A percentile compares a stretch with the other conserved stretches of the same genome.
These are phyloP conservation scores for Eupithecia subfuscata DNA, from an alignment of 2,888 invertebrate species.

Conservation along the genomic window DNA sequence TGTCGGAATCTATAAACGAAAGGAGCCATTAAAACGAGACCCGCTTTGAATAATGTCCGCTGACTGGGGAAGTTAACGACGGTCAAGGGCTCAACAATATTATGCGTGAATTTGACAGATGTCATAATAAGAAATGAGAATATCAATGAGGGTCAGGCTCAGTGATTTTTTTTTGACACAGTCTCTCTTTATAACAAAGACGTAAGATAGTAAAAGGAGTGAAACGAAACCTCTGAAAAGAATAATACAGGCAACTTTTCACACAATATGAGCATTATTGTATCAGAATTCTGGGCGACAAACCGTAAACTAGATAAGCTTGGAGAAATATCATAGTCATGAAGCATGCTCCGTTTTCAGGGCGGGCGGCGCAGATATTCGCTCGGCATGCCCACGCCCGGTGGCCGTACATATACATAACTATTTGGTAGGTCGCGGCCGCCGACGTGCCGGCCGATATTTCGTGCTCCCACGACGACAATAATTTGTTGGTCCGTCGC, in stretches of 20 bases:
- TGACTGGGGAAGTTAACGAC: constrained; percentile 45
- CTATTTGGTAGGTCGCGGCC: constrained; percentile 62
- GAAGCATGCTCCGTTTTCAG: constrained; percentile 37
- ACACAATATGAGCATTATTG: constrained; percentile 34
- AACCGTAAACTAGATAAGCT: constrained; percentile 42
- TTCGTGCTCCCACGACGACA: constrained; percentile 77
- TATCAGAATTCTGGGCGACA: constrained; percentile 38
- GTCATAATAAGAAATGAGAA: constrained; percentile 47
- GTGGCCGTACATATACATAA: constrained; percentile 59
- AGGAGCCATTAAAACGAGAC: constrained; percentile 42
- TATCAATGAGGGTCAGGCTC: constrained; percentile 43
- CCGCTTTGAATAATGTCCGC: constrained; percentile 44
- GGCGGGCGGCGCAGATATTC: constrained; percentile 43
- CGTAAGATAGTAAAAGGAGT: constrained; percentile 15
- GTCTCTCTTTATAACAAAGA: background rate
- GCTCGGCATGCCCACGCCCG: constrained; percentile 47
- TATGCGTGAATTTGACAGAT: constrained; percentile 49
- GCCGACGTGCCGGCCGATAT: constrained; percentile 69
- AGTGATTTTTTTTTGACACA: constrained; percentile 31
- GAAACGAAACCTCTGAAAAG: constrained; percentile 14
- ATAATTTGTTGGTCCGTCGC: constrained; percentile 80
- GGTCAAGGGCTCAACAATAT: constrained; percentile 47
- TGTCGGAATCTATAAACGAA: constrained; percentile 41
- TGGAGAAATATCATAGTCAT: constrained; percentile 46
- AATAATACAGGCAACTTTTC: constrained; percentile 32